phyloP scores from a whole-genome alignment of 2,888 invertebrate species.

The Ichneumoninae sp. region DNA sequence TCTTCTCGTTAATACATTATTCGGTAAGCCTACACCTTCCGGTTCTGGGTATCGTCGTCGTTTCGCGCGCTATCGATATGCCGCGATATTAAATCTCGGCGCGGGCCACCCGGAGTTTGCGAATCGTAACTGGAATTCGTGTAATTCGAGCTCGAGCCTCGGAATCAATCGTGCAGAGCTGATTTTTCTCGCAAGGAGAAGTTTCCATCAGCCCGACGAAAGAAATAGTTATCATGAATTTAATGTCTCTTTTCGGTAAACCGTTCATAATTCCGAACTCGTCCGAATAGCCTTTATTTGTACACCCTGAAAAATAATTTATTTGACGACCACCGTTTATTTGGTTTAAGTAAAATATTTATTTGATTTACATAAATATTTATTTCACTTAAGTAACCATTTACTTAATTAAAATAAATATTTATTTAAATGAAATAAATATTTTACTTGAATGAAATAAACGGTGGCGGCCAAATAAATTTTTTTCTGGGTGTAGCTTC shows the following conservation, averaged over 20 bases:
- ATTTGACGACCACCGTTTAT: too few species aligned
- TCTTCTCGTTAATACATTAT: slow-evolving; percentile 56
- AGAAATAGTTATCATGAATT: not conserved
- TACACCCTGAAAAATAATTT: too few species aligned
- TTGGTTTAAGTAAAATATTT: too few species aligned
- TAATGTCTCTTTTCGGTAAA: not conserved
- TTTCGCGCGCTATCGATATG: slow-evolving; percentile 16
- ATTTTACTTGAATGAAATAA: too few species aligned
- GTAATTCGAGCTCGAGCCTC: too few species aligned
- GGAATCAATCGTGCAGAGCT: too few species aligned
- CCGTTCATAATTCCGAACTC: not conserved
- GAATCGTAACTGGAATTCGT: too few species aligned
- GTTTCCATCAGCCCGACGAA: not conserved
- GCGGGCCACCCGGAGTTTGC: slow-evolving; percentile 6
- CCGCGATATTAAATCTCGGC: not conserved
- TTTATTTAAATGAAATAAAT: too few species aligned
- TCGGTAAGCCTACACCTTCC: slow-evolving; percentile 57
- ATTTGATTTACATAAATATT: too few species aligned
- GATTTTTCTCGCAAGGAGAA: not conserved
- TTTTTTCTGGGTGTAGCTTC: not conserved
- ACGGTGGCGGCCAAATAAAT: too few species aligned
- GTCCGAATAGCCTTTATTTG: not conserved
- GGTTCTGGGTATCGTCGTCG: slow-evolving; percentile 26
- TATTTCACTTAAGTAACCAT: too few species aligned
- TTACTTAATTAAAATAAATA: too few species aligned